Base-by-base conservation (phyloP, 2,113 vertebrate genomes). In the Colaptes auratus region DNA sequence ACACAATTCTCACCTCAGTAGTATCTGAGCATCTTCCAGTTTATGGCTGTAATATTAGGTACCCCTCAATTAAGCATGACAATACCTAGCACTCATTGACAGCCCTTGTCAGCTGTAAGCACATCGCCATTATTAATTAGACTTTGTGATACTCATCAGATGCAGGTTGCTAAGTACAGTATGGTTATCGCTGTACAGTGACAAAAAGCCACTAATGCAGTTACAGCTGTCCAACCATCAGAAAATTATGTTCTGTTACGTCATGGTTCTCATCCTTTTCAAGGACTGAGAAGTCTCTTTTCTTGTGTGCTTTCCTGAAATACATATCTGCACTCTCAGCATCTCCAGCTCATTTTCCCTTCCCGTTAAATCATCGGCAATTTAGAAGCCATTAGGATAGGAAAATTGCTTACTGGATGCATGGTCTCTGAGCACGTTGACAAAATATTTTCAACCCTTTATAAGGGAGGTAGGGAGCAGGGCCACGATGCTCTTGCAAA, bases 341-440 rank as follows among this genome's bases (percentile, higher is more conserved):
- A 79, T 70, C 83, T 91, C 56, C n/a, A 55, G 67, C 42, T 93
- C 73, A 35, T 88, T 91, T 88, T 91, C 61, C n/a, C 44, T 91
- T 79, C 50, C 61, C 1, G 0, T 87, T 70, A 93, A 69, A 87
- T 70, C 73, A 79, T 65, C 63, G 74, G 83, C 73, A 80, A 79
- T 70, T 91, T 75, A 70, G 83, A 91, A 91, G 36, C 52, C 73
- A 83, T 84, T 65, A 90, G 28, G 42, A 79, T 64, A 90, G 60
- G 73, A 88, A 87, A 83, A 82, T 48, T 83, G 63, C 63, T 88
- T 83, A 55, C 44, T 83, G 50, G 30, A n/a, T 88, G 67, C 58
- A n/a, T 50, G 73, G n/a, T 74, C 44, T 48, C 63, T 65, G 56
- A 83, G 48, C 28, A 39, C 4, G 0, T 7, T 55, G 56, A 16